phyloP scores from a whole-genome alignment of 2,113 vertebrate species.

The Protobothrops mucrosquamatus region DNA sequence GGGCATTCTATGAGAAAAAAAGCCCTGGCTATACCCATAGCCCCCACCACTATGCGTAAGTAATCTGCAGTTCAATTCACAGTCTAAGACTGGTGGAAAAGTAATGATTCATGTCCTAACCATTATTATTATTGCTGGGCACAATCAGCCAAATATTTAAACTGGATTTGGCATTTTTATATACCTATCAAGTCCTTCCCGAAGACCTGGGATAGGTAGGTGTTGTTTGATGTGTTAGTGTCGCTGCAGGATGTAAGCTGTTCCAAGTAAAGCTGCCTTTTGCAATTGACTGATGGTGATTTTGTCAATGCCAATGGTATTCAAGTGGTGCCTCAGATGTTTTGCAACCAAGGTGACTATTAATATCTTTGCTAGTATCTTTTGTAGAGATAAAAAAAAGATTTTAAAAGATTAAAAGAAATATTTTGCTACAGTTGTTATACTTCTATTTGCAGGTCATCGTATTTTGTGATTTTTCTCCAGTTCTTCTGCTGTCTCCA shows the following conservation, averaged over 20 bases:
- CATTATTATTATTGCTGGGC: background rate
- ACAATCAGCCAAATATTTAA: background rate
- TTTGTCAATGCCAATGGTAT: background rate
- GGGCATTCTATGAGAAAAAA: too few species aligned
- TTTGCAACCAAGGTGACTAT: background rate
- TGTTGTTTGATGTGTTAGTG: background rate
- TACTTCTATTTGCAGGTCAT: background rate
- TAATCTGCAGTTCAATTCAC: background rate
- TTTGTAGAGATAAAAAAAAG: too few species aligned
- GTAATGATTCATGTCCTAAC: background rate
- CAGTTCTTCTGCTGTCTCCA: background rate
- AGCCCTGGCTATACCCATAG: background rate
- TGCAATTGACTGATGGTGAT: background rate
- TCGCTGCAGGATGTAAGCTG: background rate
- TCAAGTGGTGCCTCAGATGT: background rate
- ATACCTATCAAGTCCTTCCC: background rate
- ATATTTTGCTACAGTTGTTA: background rate
- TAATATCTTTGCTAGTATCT: background rate
- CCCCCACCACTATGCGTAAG: background rate
- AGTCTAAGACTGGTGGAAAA: background rate
- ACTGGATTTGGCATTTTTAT: background rate
- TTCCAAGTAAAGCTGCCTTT: background rate
- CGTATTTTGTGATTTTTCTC: background rate
- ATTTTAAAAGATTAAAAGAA: too few species aligned
- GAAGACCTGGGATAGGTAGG: background rate